These are phyloP conservation scores for Chloroclystis v-ata DNA, from an alignment of 2,888 invertebrate genomes.

Conservation along the genomic window DNA sequence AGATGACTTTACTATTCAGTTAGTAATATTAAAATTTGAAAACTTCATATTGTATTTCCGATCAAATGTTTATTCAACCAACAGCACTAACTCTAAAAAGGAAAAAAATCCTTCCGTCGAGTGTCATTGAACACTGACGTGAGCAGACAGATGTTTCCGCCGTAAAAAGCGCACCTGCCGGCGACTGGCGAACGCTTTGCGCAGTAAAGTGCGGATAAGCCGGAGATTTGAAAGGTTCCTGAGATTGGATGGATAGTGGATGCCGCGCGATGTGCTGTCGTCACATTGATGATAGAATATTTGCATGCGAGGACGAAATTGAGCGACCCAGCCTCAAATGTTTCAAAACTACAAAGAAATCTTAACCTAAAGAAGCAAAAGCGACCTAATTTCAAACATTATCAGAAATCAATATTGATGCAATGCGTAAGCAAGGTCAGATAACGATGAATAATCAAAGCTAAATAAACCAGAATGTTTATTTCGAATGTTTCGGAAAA, in stretches of 20 bases:
- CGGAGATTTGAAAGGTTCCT: conserved; percentile 11
- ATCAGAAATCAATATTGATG: not conserved
- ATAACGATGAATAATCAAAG: conserved; percentile 1
- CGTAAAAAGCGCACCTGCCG: conserved; percentile 14
- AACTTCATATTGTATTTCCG: not conserved
- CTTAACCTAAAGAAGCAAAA: not conserved
- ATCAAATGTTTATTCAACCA: not conserved
- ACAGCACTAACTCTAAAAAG: not conserved
- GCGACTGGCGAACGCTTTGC: not conserved
- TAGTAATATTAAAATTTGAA: not conserved
- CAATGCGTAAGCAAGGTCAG: not conserved
- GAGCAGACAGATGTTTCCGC: conserved; percentile 10
- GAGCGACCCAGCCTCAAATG: not conserved
- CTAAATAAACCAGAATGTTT: not conserved
- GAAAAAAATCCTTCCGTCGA: conserved; percentile 7
- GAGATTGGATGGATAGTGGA: conserved; percentile 11
- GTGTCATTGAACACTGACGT: conserved; percentile 1
- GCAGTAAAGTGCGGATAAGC: conserved; percentile 1
- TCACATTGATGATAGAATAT: not conserved
- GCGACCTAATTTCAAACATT: not conserved
- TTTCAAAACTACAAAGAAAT: not conserved
- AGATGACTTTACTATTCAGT: too few species aligned
- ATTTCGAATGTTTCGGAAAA: not conserved
- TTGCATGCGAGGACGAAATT: not conserved
- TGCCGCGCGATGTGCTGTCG: not conserved